Evolutionary conservation across 35 echinoderm and acorn worm species (phyloP).

Genomic region (Heliocidaris tuberculata): DNA sequence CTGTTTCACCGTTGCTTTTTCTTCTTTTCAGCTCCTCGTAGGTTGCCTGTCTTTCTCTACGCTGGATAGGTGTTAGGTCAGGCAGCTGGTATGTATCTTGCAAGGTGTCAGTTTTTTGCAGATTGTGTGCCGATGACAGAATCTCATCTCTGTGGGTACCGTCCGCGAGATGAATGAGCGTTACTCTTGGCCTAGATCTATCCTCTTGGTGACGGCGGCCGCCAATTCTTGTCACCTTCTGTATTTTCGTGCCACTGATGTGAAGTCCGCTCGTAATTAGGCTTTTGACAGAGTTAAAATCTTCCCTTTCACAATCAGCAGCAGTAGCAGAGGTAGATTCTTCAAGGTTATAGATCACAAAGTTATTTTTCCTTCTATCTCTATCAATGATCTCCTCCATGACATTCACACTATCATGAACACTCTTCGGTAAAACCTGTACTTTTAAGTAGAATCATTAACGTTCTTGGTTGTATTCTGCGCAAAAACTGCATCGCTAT

Average conservation of each 20-base stretch:
- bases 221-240: conserved; percentile 35
- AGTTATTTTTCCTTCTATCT: neutral
- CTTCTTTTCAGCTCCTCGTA: conserved; percentile 26
- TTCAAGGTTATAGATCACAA: neutral
- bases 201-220: conserved; percentile 24
- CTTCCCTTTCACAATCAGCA: conserved; percentile 29
- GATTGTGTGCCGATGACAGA: conserved; percentile 12
- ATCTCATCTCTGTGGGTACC: conserved; percentile 33
- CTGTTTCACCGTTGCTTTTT: conserved; percentile 38
- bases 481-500: too few species aligned
- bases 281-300: neutral
- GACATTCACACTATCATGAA: conserved; percentile 10
- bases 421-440: neutral
- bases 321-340: neutral
- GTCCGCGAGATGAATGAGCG: neutral
- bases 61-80: conserved; percentile 17
- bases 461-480: neutral
- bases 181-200: neutral
- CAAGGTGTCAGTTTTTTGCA: neutral
- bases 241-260: neutral
- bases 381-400: conserved; percentile 28
- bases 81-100: neutral
- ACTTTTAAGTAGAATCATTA: neutral
- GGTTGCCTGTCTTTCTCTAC: conserved; percentile 31
- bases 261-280: neutral